Base-by-base conservation (phyloP, 2,797 vertebrate genomes). In the Monodelphis domestica region DNA sequence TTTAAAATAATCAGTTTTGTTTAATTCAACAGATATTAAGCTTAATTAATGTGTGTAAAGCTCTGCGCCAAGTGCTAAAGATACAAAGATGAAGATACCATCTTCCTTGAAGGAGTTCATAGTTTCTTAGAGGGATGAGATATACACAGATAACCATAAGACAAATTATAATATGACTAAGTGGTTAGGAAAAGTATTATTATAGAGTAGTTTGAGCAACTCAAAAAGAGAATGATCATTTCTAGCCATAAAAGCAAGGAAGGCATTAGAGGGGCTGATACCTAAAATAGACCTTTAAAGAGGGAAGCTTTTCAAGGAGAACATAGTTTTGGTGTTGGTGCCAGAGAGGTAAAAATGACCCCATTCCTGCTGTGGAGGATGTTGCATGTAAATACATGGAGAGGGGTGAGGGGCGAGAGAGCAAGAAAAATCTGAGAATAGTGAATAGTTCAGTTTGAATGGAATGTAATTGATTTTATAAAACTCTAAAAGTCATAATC, bases 401-500 rank as follows among this genome's bases (percentile, higher is more conserved):
- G 15, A 17, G 26, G 57, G 30, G 29, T 63, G 3, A 63, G 12
- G n/a, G n/a, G n/a, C n/a, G n/a, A n/a, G n/a, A n/a, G n/a, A 63
- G 57, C 30, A n/a, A 63, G 30, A 63, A 57, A 59, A 12, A 33
- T 59, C 30, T 63, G 4, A 57, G 29, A 59, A 59, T 59, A 59
- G 12, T 59, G 57, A 59, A 29, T 55, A 55, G 55, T 63, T 63
- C 12, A n/a, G 52, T 70, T 54, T 91, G 50, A 26, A 94, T 95
- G 84, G 87, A 5, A 51, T 63, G 63, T 29, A 90, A 53, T 90
- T 93, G 91, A 54, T 93, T 84, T 70, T 45, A 95, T 93, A 54
- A 94, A 53, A 94, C 95, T 94, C 88, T 7, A 93, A 94, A 92
- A n/a, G 52, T 55, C 94, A 94, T 10, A 45, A 63, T 70, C 52